Base-by-base conservation (phyloP, 2,888 invertebrate genomes). In the Coelogynopora nodosa region DNA sequence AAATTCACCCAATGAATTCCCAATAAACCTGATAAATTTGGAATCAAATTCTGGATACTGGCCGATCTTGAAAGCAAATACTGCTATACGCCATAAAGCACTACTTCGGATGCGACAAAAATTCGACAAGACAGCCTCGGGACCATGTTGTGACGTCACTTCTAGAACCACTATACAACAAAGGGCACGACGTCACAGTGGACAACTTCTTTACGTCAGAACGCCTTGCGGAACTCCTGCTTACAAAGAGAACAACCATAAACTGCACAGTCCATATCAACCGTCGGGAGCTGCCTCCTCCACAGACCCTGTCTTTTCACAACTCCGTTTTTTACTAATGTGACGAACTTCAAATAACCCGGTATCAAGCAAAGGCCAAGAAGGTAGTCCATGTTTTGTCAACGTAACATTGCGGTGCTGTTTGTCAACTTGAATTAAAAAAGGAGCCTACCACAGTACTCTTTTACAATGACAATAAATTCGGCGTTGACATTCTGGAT, bases 121-220 rank as follows among this genome's bases (percentile, higher is more conserved):
- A 49, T 18, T 18, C 49, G 49, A 18, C 49, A 49, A 49, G 49
- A 49, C 49, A 18, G 49, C 80, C 80, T 80, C 80, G 80, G 80
- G 26, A 80, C 80, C 80, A 80, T 27, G 80, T 80, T 23, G 80
- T 80, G n/a, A 80, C n/a, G 80, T 27, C 28, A 27, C 28, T 80
- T 23, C 23, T 27, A 27, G 80, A 80, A 27, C 80, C 80, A 26
- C 28, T 80, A 80, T 27, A 80, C 80, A 80, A 80, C 80, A 80
- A 80, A 80, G 80, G 80, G 23, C 27, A 31, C 31, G 23, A 31
- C 31, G 31, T 18, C 31, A 84, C 84, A 5, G 5, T 31, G 0
- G 49, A 84, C 31, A 84, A 84, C 31, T 84, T 84, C 31, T 84
- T 84, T 49, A 84, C 84, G 5, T 84, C 84, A 84, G 31, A 30